These are phyloP conservation scores for Nyctibius grandis DNA, from an alignment of 2,797 vertebrate species.

Conservation along the genomic window DNA sequence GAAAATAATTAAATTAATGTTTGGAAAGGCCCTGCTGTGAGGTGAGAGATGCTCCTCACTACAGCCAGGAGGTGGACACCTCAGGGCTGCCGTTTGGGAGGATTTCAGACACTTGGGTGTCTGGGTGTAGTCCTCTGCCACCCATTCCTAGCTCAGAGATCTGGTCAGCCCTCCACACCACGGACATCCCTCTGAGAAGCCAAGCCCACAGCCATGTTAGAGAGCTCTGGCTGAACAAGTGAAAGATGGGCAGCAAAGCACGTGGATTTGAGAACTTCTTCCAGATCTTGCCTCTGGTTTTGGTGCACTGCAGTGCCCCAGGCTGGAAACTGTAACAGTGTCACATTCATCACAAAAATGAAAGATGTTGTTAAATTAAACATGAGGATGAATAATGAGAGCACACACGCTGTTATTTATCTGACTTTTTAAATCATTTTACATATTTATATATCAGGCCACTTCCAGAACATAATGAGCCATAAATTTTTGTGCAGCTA, in stretches of 20 bases:
- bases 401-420: conserved; percentile 24
- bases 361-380: conserved; percentile 36
- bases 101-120: not conserved
- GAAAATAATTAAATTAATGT: not conserved
- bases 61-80: not conserved
- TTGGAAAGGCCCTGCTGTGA: not conserved
- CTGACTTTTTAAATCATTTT: conserved; percentile 38
- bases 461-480: not conserved
- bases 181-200: not conserved
- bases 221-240: not conserved
- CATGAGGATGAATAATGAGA: conserved; percentile 24
- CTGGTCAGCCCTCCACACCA: not conserved
- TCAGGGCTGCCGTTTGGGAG: not conserved
- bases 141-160: not conserved
- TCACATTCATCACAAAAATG: conserved; percentile 30
- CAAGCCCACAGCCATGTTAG: not conserved
- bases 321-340: not conserved
- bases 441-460: conserved; percentile 24
- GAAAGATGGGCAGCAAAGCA: not conserved
- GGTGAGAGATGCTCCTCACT: not conserved
- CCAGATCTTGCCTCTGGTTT: not conserved
- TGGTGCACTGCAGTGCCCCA: not conserved
- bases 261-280: not conserved
- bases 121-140: rapidly evolving
- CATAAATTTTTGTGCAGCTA: not conserved